Percentiles rank a stretch among this genome's conserved stretches.
These are phyloP conservation scores for Cryptoblepharus egeriae DNA, from an alignment of 2,797 vertebrate species.

Conservation along the genomic window DNA sequence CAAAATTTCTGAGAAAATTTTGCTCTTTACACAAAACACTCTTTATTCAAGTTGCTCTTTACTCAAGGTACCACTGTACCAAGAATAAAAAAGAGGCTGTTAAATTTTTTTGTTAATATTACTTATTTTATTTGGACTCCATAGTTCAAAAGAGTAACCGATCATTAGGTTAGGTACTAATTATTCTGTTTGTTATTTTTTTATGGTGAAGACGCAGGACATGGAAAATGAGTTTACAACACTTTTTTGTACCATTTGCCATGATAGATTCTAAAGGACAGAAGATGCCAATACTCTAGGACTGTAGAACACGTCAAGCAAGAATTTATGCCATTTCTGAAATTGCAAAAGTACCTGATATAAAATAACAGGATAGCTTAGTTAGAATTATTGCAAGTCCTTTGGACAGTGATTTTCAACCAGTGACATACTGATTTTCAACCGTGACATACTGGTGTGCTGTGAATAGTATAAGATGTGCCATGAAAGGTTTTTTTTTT, in stretches of 20 bases:
- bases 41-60: no score
- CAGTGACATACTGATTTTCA: no score
- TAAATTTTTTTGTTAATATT: no score
- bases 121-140: slow-evolving; percentile 44
- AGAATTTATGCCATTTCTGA: not conserved
- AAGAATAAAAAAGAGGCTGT: no score
- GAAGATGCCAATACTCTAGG: slow-evolving; percentile 6
- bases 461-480: no score
- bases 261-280: slow-evolving; percentile 39
- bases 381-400: slow-evolving; percentile 46
- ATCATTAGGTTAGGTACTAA: slow-evolving; percentile 37
- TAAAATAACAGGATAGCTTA: slow-evolving; percentile 38
- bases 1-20: no score
- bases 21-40: no score
- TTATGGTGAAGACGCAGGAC: slow-evolving; percentile 52
- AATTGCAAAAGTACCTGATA: slow-evolving; percentile 28
- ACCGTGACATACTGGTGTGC: no score
- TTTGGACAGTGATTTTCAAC: no score
- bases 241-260: slow-evolving; percentile 37
- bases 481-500: no score
- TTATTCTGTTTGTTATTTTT: slow-evolving; percentile 32
- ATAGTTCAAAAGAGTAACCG: slow-evolving; percentile 46
- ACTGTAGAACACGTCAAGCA: slow-evolving; percentile 7
- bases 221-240: slow-evolving; percentile 65
- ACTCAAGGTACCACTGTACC: no score